phyloP scores from a whole-genome alignment of 2,113 vertebrate genomes.

The Epinephelus fuscoguttatus region DNA sequence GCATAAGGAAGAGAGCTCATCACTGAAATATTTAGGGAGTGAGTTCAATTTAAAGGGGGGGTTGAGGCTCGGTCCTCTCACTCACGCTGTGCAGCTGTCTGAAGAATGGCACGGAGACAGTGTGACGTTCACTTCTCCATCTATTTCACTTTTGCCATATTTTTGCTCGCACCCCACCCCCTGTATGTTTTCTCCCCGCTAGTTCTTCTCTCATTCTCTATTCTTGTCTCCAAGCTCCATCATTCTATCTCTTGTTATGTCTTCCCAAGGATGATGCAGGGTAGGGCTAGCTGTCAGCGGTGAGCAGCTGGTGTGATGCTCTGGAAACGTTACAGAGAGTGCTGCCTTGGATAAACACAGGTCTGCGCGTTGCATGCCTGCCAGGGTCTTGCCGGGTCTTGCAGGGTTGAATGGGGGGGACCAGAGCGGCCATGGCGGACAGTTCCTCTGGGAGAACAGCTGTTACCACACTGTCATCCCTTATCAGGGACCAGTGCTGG shows the following conservation, averaged over 20 bases:
- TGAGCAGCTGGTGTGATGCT: constrained; percentile 68
- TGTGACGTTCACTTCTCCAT: constrained; percentile 23
- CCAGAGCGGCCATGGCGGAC: constrained; percentile 37
- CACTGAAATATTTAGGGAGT: constrained; percentile 85
- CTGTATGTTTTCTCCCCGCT: neutral
- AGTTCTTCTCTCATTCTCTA: constrained; percentile 22
- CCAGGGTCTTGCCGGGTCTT: constrained; percentile 61
- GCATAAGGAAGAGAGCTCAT: constrained; percentile 73
- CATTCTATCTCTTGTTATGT: constrained; percentile 41
- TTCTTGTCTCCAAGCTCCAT: constrained; percentile 32
- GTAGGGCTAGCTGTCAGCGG: constrained; percentile 61
- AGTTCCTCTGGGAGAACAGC: constrained; percentile 64
- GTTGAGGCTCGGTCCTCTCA: constrained; percentile 63
- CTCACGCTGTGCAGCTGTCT: constrained; percentile 63
- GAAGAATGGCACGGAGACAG: constrained; percentile 30
- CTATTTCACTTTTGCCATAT: constrained; percentile 25
- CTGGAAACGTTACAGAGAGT: constrained; percentile 50
- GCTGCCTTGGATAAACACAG: constrained; percentile 58
- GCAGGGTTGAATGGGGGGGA: constrained; percentile 38
- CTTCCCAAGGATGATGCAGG: constrained; percentile 63
- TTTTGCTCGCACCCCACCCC: constrained; percentile 2
- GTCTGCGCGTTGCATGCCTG: constrained; percentile 44
- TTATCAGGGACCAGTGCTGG: constrained; percentile 39
- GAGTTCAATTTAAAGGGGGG: constrained; percentile 75
- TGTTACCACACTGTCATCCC: constrained; percentile 57